Base-by-base conservation (phyloP, 2,888 invertebrate genomes). In the Melolontha melolontha region DNA sequence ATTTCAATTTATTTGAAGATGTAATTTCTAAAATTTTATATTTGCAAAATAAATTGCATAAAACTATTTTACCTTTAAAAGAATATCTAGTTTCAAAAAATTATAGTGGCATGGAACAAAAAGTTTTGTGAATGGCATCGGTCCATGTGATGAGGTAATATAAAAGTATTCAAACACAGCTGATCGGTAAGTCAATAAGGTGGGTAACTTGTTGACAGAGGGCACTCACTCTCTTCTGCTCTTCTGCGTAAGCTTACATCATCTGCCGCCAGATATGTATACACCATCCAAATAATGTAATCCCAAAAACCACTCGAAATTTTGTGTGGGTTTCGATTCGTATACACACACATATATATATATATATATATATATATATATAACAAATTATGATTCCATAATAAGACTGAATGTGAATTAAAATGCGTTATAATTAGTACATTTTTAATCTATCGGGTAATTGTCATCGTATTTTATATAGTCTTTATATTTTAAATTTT, bases 151-250 rank as follows among this genome's bases (percentile, higher is more conserved):
- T 77, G 77, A 78, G 79, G 76, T 76, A 78, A 78, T 76, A 73
- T 71, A 72, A 72, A 76, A 75, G 73, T 75, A 74, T 74, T 75
- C 74, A 78, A 79, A 79, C 76, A 79, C 79, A 79, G 79, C 79
- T 79, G 79, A 79, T 78, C 77, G 76, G 76, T 78, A 76, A 78
- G 79, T 79, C 77, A 79, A 79, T 77, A 79, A 72, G 71, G 69
- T 70, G 69, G 72, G 75, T 75, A 76, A 76, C 76, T 75, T 77
- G 78, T 79, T 79, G 78, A 79, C 79, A 77, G 70, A 78, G 75
- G 75, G 72, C 70, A 73, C 71, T 70, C 63, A 50, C 63, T 73
- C 72, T 70, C 22, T 22, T 4, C 59, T 27, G 59, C 65, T 63
- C 29, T 29, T 64, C 59, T 27, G 59, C 70, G 71, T 66, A 73